Percentiles rank a stretch among this genome's conserved stretches.
Conservation (phyloP, 2,888 invertebrate species). For the Dermolepida albohirtum region DNA sequence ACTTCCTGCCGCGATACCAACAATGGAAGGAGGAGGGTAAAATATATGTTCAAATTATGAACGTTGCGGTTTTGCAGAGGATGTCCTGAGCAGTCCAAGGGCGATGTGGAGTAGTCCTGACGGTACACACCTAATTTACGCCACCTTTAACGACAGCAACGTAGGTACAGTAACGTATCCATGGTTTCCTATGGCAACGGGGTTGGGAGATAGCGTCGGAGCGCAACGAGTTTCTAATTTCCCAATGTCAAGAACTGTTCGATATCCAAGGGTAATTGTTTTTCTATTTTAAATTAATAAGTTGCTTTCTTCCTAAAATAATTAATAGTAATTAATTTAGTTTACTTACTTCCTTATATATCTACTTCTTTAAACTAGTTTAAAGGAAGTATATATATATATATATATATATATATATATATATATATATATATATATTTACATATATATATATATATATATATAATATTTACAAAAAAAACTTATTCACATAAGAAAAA, state of each 20-base stretch:
- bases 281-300: constrained; percentile 3
- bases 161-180: constrained; percentile 84
- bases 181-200: constrained; percentile 80
- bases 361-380: too few relatives aligned
- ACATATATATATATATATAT: too few relatives aligned
- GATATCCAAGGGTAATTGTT: constrained; percentile 82
- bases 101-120: constrained; percentile 90
- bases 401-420: too few relatives aligned
- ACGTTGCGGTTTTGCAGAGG: constrained; percentile 73
- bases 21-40: not conserved
- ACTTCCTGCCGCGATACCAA: too few relatives aligned
- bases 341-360: too few relatives aligned
- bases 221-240: constrained; percentile 70
- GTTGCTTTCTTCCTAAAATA: too few relatives aligned
- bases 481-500: too few relatives aligned
- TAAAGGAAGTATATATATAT: too few relatives aligned
- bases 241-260: constrained; percentile 82
- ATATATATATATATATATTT: too few relatives aligned
- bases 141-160: constrained; percentile 85
- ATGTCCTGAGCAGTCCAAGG: constrained; percentile 83
- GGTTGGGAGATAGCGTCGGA: constrained; percentile 70
- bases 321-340: too few relatives aligned
- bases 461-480: too few relatives aligned
- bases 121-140: constrained; percentile 86
- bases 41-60: constrained; percentile 17